phyloP scores from a whole-genome alignment of 2,113 vertebrate species.

The Lycaon pictus region DNA sequence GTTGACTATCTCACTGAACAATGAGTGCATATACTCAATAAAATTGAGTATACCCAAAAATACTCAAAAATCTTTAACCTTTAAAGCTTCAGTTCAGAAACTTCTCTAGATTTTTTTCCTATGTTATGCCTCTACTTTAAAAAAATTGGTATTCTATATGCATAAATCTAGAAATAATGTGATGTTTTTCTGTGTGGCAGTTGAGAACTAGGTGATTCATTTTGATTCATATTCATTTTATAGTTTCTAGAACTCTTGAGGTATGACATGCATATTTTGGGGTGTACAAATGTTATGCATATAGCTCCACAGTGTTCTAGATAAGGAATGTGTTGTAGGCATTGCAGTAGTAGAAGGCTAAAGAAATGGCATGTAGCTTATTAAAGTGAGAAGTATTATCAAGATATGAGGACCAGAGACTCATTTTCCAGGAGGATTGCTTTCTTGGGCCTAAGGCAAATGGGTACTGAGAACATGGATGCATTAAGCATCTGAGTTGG shows the following conservation, averaged over 20 bases:
- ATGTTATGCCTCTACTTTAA: neutral
- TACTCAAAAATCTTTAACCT: neutral
- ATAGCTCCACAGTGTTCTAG: neutral
- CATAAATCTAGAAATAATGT: constrained; percentile 23
- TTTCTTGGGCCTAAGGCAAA: neutral
- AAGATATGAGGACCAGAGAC: neutral
- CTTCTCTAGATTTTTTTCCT: neutral
- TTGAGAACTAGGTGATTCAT: neutral
- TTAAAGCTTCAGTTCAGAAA: neutral
- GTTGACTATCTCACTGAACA: neutral
- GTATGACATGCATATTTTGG: constrained; percentile 13
- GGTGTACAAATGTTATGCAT: neutral
- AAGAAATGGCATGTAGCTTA: neutral
- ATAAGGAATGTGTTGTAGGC: neutral
- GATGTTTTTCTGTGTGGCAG: neutral
- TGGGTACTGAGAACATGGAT: neutral
- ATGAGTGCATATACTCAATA: neutral
- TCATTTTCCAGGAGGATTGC: neutral
- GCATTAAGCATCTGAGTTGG: neutral
- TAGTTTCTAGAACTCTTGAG: neutral
- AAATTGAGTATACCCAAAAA: neutral
- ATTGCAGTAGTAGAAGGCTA: neutral
- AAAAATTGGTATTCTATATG: neutral
- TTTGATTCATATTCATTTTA: constrained; percentile 31
- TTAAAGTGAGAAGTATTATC: neutral